Percentiles rank a stretch among this genome's conserved stretches.
These are phyloP conservation scores for Eristalis intricaria DNA, from an alignment of 2,888 invertebrate species.

Conservation along the genomic window DNA sequence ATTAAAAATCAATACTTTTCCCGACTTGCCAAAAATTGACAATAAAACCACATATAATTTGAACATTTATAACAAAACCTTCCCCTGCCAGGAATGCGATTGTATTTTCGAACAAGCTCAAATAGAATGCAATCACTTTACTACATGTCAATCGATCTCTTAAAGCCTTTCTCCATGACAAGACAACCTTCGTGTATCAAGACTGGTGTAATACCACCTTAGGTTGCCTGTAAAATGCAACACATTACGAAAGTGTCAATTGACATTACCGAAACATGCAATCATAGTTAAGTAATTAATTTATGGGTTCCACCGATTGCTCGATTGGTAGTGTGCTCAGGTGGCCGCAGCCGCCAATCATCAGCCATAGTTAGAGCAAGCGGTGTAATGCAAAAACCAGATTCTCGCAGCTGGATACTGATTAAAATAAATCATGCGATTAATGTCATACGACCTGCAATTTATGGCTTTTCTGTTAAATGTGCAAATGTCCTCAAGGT, in stretches of 20 bases:
- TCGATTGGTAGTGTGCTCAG: conserved; percentile 18
- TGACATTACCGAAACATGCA: conserved; percentile 38
- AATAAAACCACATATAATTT: too few species aligned
- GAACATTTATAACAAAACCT: too few species aligned
- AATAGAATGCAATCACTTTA: not conserved
- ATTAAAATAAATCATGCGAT: conserved; percentile 38
- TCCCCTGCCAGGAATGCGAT: too few species aligned
- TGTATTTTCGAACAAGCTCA: too few species aligned
- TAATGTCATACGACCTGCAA: conserved; percentile 26
- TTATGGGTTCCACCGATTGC: conserved; percentile 22
- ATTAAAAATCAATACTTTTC: too few species aligned
- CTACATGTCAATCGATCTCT: not conserved
- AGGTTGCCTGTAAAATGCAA: not conserved
- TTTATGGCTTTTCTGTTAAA: conserved; percentile 14
- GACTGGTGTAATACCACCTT: not conserved
- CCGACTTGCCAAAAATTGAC: too few species aligned
- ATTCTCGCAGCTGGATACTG: not conserved
- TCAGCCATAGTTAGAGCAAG: not conserved
- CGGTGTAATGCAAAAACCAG: not conserved
- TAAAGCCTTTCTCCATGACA: not conserved
- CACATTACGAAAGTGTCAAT: conserved; percentile 29
- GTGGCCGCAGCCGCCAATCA: not conserved
- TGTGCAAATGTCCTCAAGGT: not conserved
- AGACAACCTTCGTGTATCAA: not conserved
- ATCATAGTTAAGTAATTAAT: conserved; percentile 33